Evolutionary conservation across 2,888 invertebrate genomes (phyloP).

Genomic region (Cryptocheilus praepositus): DNA sequence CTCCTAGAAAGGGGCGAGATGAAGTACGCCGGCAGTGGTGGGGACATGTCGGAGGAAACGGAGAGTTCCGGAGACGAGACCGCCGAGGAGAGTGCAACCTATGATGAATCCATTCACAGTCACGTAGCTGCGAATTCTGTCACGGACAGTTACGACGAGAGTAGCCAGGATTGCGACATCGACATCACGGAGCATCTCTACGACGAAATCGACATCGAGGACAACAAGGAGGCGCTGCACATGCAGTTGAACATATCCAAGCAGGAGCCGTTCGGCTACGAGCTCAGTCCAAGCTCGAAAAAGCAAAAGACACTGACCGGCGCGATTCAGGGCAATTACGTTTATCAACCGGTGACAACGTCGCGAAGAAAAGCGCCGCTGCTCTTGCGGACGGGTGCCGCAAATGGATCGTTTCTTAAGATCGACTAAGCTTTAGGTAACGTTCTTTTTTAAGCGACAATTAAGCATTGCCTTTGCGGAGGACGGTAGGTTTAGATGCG

Average conservation of each 20-base stretch:
- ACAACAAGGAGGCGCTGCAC: slow-evolving; percentile 79
- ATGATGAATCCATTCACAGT: slow-evolving; percentile 71
- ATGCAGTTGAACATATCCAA: slow-evolving; percentile 75
- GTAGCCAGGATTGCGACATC: slow-evolving; percentile 71
- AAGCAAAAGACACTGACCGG: slow-evolving; percentile 68
- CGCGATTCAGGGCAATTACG: slow-evolving; percentile 68
- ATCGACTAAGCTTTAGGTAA: slow-evolving; percentile 57
- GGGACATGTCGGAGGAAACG: slow-evolving; percentile 82
- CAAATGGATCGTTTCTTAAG: slow-evolving; percentile 65
- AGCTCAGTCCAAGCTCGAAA: slow-evolving; percentile 64
- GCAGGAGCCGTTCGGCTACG: slow-evolving; percentile 63
- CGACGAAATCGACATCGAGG: slow-evolving; percentile 84
- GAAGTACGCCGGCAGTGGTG: slow-evolving; percentile 83
- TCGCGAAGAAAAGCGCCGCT: slow-evolving; percentile 71
- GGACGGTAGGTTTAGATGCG: no score
- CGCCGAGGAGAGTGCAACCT: slow-evolving; percentile 69
- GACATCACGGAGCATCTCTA: slow-evolving; percentile 82
- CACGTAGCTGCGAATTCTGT: slow-evolving; percentile 74
- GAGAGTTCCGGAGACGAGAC: slow-evolving; percentile 80
- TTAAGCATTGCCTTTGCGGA: no score
- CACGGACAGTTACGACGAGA: slow-evolving; percentile 71
- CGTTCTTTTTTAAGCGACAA: neutral
- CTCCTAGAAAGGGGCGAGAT: slow-evolving; percentile 90
- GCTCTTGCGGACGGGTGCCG: slow-evolving; percentile 61
- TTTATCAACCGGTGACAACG: slow-evolving; percentile 68